Evolutionary conservation across 2,113 vertebrate species (phyloP), one percentile per base, ranked within the genome.

Genomic region (Lepus europaeus): DNA sequence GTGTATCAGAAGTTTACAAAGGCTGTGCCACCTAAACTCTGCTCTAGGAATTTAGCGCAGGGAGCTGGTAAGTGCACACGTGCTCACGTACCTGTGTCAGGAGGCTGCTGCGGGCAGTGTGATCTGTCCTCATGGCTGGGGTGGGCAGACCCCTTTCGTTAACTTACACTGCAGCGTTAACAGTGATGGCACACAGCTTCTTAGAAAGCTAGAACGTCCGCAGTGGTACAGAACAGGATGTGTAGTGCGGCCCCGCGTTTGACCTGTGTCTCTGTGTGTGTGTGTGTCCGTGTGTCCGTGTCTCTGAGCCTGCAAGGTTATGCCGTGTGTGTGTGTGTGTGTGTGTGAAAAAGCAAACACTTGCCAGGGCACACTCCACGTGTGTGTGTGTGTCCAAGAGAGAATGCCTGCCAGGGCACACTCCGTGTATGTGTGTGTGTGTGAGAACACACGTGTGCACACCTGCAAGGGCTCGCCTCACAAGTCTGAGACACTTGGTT

Each of bases 141-240:
- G 69, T 45, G 45, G 45, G 45, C 45, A 7, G 72, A 91, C 9
- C 61, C 95, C 73, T 83, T 61, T 95, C 70, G 74, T 84, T 89
- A 89, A 94, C 80, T 95, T 95, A 89, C 70, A 90, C 87, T 89
- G 93, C 77, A 19, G 51, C 92, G 87, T 94, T 96, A 93, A 79
- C 97, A 96, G 85, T 33, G 59, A 82, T 91, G 90, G 79, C 66
- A 29, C 80, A 86, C 76, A 89, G 89, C 73, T 81, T 89, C 93
- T 64, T n/a, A 49, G 79, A 80, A 89, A 94, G 87, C 87, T 91
- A 45, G 84, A 51, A 39, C 70, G 64, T 59, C 83, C 91, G 2
- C 93, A 80, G 66, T 83, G 45, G 45, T 95, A 66, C 92, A 72
- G 89, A 94, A 66, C 84, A 79, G 64, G 73, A 25, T 12, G 2